Evolutionary conservation across 1,140 invertebrate species (phyloP), one percentile per base, ranked within the genome.

Genomic region (Penaeus indicus): DNA sequence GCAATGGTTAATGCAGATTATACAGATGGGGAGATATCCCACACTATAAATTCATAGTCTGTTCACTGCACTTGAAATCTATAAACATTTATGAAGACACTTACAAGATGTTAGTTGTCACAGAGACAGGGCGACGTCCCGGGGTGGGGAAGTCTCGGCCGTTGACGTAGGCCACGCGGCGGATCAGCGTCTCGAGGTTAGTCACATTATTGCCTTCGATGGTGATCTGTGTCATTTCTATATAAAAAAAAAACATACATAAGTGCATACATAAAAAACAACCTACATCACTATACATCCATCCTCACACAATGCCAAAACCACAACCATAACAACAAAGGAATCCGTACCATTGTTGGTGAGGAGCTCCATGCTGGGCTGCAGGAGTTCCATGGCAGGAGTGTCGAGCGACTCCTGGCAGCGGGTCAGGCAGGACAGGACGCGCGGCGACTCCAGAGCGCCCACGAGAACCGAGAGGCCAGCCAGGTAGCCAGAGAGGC

Each of bases 101-200:
- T 77, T 88, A 91, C 89, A 90, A 63, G 63, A 97, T 95, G 64
- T 95, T 95, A 1, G 96, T 97, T 61, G 95, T 95, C 16, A 99
- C 93, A 89, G 96, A 95, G 91, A 99, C 95, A 92, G 97, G 98
- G 27, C 98, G 94, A 18, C 97, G 93, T 2, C 98, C 98, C 4
- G 98, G 97, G 2, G 97, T 99, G 0, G 98, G 98, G 93, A 96
- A 98, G 90, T 96, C 95, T 82, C 98, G 94, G 2, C 95, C 95
- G 92, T 99, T 99, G 7, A 96, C 96, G 92, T 99, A 99, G 27
- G 97, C 96, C 88, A 99, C 95, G 92, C 97, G 96, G 27, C 96
- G 95, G 83, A 99, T 94, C 7, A 99, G 92, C 5, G 95, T 96
- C 93, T 99, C 97, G 78, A 99, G 95, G 92, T 98, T 97, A 11